Evolutionary conservation across 2,113 vertebrate species (phyloP).

Genomic region (Podilymbus podiceps): DNA sequence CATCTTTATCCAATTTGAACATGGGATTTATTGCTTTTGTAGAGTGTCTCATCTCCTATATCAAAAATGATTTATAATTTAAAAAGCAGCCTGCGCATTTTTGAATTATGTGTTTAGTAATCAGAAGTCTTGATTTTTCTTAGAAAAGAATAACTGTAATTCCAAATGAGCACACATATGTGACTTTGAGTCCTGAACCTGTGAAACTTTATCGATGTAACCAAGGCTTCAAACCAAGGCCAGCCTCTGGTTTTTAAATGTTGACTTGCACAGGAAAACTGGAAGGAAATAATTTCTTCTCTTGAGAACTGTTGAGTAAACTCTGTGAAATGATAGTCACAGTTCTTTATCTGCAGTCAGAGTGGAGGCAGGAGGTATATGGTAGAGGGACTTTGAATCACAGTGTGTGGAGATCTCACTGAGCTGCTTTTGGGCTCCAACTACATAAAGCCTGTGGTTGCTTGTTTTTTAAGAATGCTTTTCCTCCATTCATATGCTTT

Average conservation of each 20-base stretch:
- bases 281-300: not conserved
- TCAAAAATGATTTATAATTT: not conserved
- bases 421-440: not conserved
- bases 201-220: not conserved
- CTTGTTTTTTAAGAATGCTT: not conserved
- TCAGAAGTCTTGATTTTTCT: not conserved
- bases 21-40: not conserved
- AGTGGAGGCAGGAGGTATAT: not conserved
- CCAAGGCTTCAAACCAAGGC: not conserved
- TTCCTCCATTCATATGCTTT: not conserved
- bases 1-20: not conserved
- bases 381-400: not conserved
- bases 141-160: not conserved
- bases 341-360: not conserved
- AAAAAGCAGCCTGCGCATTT: not conserved
- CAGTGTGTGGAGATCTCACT: not conserved
- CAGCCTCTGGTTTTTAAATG: not conserved
- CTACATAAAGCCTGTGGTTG: not conserved
- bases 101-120: not conserved
- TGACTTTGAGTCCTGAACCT: not conserved
- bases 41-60: not conserved
- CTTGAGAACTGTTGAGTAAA: not conserved
- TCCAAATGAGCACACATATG: not conserved
- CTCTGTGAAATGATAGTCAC: not conserved
- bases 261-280: not conserved